Conservation (phyloP, 2,113 vertebrate species). For the Empidonax traillii region DNA sequence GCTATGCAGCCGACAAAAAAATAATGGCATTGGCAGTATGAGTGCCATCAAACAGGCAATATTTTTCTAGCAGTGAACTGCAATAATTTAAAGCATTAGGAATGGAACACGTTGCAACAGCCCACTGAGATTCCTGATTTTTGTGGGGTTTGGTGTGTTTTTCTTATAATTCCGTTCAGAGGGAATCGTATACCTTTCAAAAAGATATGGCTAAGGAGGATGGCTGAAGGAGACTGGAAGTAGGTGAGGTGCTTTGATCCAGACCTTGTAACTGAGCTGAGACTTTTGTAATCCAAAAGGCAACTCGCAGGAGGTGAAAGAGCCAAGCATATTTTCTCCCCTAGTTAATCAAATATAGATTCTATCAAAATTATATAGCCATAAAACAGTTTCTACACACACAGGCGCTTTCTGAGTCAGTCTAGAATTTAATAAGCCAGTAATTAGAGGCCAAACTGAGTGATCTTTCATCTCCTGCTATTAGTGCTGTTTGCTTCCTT, state of each 20-base stretch:
- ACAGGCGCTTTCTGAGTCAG: background rate
- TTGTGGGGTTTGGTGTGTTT: background rate
- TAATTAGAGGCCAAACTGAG: background rate
- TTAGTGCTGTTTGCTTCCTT: background rate
- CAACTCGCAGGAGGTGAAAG: background rate
- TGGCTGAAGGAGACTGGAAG: background rate
- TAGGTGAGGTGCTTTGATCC: background rate
- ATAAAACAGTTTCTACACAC: background rate
- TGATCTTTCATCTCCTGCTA: constrained; percentile 12
- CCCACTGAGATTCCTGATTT: background rate
- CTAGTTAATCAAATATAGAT: background rate
- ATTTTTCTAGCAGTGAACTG: background rate
- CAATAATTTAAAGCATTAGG: background rate
- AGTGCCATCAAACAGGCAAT: background rate
- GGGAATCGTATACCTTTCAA: background rate
- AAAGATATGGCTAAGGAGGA: background rate
- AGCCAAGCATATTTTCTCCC: background rate
- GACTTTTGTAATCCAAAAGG: background rate
- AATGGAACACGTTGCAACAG: background rate
- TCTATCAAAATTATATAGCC: background rate
- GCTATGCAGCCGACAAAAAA: background rate
- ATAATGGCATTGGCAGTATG: background rate
- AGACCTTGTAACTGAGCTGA: background rate
- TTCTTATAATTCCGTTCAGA: background rate
- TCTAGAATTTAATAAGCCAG: background rate